Conservation (phyloP, 2,113 vertebrate species). For the Madoqua kirkii region DNA sequence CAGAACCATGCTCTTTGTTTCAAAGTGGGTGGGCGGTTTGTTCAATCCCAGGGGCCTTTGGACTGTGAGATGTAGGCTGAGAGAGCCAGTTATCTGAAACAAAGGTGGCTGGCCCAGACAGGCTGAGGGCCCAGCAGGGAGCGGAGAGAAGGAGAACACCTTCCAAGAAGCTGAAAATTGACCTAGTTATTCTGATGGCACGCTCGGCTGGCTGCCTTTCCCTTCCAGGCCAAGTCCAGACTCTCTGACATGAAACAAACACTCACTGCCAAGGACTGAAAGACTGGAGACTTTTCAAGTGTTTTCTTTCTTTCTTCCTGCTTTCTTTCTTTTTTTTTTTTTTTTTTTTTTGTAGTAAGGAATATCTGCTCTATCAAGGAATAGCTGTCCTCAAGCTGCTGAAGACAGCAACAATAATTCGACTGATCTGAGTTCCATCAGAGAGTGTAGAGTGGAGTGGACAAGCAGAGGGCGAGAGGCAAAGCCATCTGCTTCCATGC, state of each 20-base stretch:
- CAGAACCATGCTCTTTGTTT: background rate
- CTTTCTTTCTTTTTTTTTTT: background rate
- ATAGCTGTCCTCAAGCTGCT: background rate
- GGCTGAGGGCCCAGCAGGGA: slow-evolving; percentile 41
- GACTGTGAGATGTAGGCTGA: slow-evolving; percentile 50
- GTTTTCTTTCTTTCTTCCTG: background rate
- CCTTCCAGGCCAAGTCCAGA: slow-evolving; percentile 32
- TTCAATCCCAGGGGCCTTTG: slow-evolving; percentile 66
- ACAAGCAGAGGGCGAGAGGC: slow-evolving; percentile 9
- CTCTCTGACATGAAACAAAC: background rate
- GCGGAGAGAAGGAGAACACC: slow-evolving; percentile 48
- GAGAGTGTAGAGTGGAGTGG: background rate
- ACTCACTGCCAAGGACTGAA: slow-evolving; percentile 4
- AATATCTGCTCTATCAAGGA: background rate
- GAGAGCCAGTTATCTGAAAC: slow-evolving; percentile 55
- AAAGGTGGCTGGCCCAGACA: slow-evolving; percentile 49
- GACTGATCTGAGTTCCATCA: background rate
- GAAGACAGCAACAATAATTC: slow-evolving; percentile 4
- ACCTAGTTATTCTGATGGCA: slow-evolving; percentile 64
- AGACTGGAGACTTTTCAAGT: background rate
- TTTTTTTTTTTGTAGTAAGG: background rate
- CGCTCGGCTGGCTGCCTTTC: slow-evolving; percentile 17
- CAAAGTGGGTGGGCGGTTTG: slow-evolving; percentile 41
- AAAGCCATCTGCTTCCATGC: slow-evolving; percentile 54
- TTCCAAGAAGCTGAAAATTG: slow-evolving; percentile 72